These are phyloP conservation scores for Tetranychus cinnabarinus DNA, from an alignment of 1,140 invertebrate species.

Conservation along the genomic window DNA sequence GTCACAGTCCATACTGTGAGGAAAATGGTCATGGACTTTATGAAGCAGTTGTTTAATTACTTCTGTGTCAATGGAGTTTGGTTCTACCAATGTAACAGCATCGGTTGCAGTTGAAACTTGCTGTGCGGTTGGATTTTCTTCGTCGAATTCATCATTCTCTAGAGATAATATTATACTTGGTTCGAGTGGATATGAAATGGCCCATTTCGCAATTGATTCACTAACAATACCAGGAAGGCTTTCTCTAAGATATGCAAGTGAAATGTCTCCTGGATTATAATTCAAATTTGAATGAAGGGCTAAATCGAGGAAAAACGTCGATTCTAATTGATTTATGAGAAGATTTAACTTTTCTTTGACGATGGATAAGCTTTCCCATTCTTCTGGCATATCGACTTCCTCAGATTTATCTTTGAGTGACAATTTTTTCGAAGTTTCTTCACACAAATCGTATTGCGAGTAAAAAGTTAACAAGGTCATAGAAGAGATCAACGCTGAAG, in stretches of 20 bases:
- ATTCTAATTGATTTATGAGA: constrained; percentile 63
- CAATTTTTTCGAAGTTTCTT: not conserved
- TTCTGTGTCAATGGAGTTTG: constrained; percentile 22
- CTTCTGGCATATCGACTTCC: constrained; percentile 9
- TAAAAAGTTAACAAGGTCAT: not conserved
- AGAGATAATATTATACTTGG: constrained; percentile 37
- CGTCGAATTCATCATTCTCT: constrained; percentile 19
- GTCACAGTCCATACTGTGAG: constrained; percentile 52
- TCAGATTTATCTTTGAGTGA: not conserved
- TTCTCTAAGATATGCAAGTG: constrained; percentile 42
- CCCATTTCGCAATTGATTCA: constrained; percentile 55
- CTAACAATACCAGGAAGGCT: constrained; percentile 52
- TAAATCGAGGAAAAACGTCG: constrained; percentile 46
- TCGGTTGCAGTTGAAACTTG: not conserved
- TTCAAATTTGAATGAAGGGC: constrained; percentile 17
- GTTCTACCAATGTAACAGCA: constrained; percentile 14
- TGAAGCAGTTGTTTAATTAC: constrained; percentile 21
- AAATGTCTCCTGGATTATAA: constrained; percentile 30
- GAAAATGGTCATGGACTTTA: constrained; percentile 29
- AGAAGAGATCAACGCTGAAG: not conserved
- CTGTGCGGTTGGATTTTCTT: constrained; percentile 13
- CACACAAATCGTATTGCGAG: not conserved
- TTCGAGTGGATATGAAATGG: constrained; percentile 25
- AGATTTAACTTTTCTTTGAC: constrained; percentile 63
- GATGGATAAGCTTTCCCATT: constrained; percentile 59